Percentiles rank a stretch among this genome's conserved stretches.
These are phyloP conservation scores for Pseudoips prasinana DNA, from an alignment of 2,888 invertebrate genomes.

Conservation along the genomic window DNA sequence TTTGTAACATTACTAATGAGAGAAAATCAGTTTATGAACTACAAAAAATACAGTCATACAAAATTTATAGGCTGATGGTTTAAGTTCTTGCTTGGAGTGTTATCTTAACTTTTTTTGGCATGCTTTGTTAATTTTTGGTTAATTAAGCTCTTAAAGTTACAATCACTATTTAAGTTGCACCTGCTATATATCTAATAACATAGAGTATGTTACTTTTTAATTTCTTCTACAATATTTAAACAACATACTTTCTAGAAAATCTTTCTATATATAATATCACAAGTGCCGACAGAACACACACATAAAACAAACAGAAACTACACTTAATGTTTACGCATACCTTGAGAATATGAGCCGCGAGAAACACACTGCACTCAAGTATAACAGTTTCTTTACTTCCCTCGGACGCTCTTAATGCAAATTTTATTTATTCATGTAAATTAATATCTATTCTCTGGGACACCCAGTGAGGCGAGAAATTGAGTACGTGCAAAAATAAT, in stretches of 20 bases:
- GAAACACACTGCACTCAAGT: constrained; percentile 45
- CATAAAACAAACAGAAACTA: constrained; percentile 21
- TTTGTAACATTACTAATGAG: too few relatives aligned
- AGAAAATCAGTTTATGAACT: too few relatives aligned
- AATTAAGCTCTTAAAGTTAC: too few relatives aligned
- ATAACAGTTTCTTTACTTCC: constrained; percentile 59
- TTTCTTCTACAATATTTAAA: constrained; percentile 6
- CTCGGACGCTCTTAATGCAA: constrained; percentile 75
- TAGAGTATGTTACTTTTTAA: too few relatives aligned
- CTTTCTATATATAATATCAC: too few relatives aligned
- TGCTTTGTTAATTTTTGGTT: too few relatives aligned
- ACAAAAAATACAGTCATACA: too few relatives aligned
- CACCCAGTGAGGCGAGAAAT: constrained; percentile 76
- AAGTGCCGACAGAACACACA: constrained; percentile 25
- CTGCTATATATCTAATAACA: too few relatives aligned
- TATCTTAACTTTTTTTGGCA: too few relatives aligned
- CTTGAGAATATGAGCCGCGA: constrained; percentile 30
- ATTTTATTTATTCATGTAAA: constrained; percentile 82
- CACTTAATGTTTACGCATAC: constrained; percentile 27
- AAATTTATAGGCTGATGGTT: too few relatives aligned
- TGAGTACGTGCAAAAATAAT: constrained; percentile 82
- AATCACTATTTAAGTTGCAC: too few relatives aligned
- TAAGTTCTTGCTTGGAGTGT: too few relatives aligned
- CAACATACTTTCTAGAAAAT: neutral
- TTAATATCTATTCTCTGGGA: constrained; percentile 79